Evolutionary conservation across 2,113 vertebrate genomes (phyloP).

Genomic region (Chaenocephalus aceratus): DNA sequence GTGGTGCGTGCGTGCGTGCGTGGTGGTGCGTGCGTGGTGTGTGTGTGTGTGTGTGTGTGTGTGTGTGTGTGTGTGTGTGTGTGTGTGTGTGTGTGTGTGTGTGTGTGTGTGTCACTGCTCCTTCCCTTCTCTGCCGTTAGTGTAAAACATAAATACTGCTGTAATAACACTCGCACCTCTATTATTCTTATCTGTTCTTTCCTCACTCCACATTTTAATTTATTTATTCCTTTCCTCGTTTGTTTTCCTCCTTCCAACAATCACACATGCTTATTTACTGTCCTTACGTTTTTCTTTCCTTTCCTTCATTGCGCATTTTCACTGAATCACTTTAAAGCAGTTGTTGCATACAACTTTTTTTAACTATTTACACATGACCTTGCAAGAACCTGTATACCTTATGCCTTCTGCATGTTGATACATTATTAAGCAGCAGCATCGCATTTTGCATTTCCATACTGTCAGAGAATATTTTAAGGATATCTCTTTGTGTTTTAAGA

Average conservation of each 20-base stretch:
- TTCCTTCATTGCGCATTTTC: not conserved
- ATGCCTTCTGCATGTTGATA: conserved; percentile 8
- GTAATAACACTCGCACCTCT: conserved; percentile 12
- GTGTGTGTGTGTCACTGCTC: not conserved
- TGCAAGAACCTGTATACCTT: conserved; percentile 36
- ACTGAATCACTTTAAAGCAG: conserved; percentile 27
- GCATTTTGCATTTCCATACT: conserved; percentile 22
- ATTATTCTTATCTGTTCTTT: not conserved
- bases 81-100: conserved; percentile 3
- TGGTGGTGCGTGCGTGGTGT: not conserved
- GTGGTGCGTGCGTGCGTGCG: conserved; percentile 1
- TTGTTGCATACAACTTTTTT: conserved; percentile 3
- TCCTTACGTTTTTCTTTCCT: not conserved
- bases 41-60: not conserved
- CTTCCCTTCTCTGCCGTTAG: not conserved
- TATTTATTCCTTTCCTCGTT: not conserved
- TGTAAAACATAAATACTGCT: conserved; percentile 18
- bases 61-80: conserved; percentile 13
- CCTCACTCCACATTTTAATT: not conserved
- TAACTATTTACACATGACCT: conserved; percentile 50
- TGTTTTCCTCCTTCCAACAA: not conserved
- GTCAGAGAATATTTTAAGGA: too few relatives aligned
- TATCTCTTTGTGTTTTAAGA: too few relatives aligned
- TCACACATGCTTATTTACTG: not conserved
- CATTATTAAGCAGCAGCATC: conserved; percentile 40